These are phyloP conservation scores for Hafferia zeledoni DNA, from an alignment of 2,797 vertebrate species.

Conservation along the genomic window DNA sequence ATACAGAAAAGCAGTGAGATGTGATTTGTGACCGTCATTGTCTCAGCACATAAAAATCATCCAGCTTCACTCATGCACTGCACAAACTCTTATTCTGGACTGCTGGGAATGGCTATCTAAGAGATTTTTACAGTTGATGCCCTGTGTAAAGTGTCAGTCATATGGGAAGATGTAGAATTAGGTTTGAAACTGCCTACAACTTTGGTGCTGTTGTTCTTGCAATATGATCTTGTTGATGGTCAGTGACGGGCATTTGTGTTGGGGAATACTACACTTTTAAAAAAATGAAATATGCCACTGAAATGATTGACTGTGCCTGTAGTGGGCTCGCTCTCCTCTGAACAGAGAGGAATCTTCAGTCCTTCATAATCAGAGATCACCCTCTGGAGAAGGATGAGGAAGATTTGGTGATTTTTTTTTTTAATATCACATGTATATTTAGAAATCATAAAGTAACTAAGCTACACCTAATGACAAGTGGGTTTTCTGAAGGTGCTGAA, in stretches of 20 bases:
- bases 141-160: neutral
- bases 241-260: neutral
- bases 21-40: neutral
- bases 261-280: neutral
- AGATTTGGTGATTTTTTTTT: too few species aligned
- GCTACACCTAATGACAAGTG: neutral
- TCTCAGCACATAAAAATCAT: neutral
- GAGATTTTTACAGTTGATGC: neutral
- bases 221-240: neutral
- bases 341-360: neutral
- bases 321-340: accelerated
- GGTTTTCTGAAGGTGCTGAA: neutral
- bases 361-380: neutral
- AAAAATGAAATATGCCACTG: neutral
- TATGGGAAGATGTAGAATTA: neutral
- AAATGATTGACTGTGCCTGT: neutral
- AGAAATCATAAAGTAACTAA: neutral
- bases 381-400: accelerated
- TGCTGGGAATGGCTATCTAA: neutral
- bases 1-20: neutral
- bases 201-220: neutral
- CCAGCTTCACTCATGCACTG: neutral
- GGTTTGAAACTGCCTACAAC: neutral
- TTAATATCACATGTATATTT: neutral
- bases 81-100: neutral